Evolutionary conservation across 2,797 vertebrate species (phyloP), one percentile per base, ranked within the genome.

Genomic region (Sparidentex hasta): DNA sequence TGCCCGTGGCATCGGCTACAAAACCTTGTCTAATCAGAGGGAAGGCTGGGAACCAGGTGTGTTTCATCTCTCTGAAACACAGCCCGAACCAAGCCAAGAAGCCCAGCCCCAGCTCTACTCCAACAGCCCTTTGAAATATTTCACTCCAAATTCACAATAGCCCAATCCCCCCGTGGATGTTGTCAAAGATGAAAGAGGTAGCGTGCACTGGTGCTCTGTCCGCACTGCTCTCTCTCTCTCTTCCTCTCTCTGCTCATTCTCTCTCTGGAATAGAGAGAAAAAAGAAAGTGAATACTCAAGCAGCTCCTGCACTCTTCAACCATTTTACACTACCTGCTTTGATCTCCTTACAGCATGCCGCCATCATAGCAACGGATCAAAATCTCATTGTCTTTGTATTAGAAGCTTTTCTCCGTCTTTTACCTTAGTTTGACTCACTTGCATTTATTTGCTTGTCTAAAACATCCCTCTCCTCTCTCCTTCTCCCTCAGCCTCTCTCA

Each of bases 81-180:
- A 84, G 82, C 66, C 90, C 83, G 83, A 87, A 87, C 88, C 80
- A 81, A 74, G 83, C 85, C 71, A 74, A 65, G 83, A 71, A 84
- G 85, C 86, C 84, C 86, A 61, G 84, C 84, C 83, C 70, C 55
- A 66, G 69, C 85, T 81, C 88, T 76, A 82, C 84, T 86, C 82
- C 90, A 80, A 73, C 91, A 84, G 80, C 85, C 84, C 90, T 95
- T 95, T 96, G 93, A 95, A 95, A 94, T 92, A 93, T 93, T 93
- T 94, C 93, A 90, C 92, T 94, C 90, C 88, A 92, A 90, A 94
- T 93, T 92, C 92, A 94, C 93, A 95, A 95, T 94, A 92, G 92
- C 87, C 88, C 88, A 83, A 92, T 92, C 88, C 90, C 93, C 94
- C 88, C 52, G 83, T 92, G 93, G 92, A 94, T 93, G 92, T 94